These are phyloP conservation scores for Zelleria hepariella DNA, from an alignment of 2,888 invertebrate species.

Conservation along the genomic window DNA sequence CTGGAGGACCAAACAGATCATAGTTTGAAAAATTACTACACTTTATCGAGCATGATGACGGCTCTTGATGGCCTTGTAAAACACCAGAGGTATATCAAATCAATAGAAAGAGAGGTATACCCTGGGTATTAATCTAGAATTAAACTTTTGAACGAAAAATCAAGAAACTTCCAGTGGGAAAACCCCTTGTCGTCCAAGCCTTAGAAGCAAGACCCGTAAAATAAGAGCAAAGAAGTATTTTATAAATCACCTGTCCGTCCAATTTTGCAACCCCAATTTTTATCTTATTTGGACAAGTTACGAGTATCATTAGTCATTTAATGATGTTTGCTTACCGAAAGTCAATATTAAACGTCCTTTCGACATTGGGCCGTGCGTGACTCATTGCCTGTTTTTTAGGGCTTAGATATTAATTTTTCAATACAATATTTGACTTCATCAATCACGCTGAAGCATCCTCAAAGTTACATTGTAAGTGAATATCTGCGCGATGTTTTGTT, in stretches of 20 bases:
- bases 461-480: neutral
- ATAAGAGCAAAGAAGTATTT: neutral
- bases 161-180: too few relatives aligned
- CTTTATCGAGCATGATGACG: too few relatives aligned
- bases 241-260: neutral
- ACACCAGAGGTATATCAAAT: too few relatives aligned
- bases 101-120: too few relatives aligned
- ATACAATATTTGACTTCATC: neutral
- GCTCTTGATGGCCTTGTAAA: too few relatives aligned
- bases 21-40: too few relatives aligned
- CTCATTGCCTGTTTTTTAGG: neutral
- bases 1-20: too few relatives aligned
- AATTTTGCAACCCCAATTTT: slow-evolving; percentile 1
- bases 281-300: neutral
- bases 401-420: neutral
- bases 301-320: slow-evolving; percentile 4
- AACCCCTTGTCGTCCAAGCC: too few relatives aligned
- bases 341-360: neutral
- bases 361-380: neutral
- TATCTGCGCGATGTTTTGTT: neutral
- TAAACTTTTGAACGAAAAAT: too few relatives aligned
- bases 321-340: slow-evolving; percentile 4
- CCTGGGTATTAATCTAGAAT: too few relatives aligned
- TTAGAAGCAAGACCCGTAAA: neutral
- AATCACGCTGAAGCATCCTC: neutral